Evolutionary conservation across 2,888 invertebrate species (phyloP), one percentile per base, ranked within the genome.

Genomic region (Stenodema calcarata): DNA sequence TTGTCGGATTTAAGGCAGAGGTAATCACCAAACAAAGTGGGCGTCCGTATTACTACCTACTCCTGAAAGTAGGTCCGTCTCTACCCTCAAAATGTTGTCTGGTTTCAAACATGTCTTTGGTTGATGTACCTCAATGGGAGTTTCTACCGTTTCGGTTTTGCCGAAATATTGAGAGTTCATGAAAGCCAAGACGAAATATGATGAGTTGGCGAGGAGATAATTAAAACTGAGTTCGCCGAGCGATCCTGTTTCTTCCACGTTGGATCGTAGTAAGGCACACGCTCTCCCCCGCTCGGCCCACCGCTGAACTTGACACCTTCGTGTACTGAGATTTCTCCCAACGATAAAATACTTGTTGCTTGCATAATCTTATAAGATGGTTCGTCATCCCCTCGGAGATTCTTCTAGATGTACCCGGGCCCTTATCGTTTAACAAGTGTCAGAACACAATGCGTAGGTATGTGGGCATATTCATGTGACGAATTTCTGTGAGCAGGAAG

Each of bases 401-500:
- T 16, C 73, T 73, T 35, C 73, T 35, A 73, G 62, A 73, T 18
- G 18, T 16, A 16, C 27, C 35, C 11, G 27, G 62, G 27, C 23
- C 41, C 73, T 35, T 73, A 73, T 73, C 73, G 70, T 73, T 54
- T 73, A 35, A 73, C 30, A 35, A 73, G 73, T 62, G 62, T 62
- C 62, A 62, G 62, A 62, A 62, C 62, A 62, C 62, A 62, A 62
- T 62, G 62, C 62, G 62, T 62, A 62, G 62, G 62, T 62, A 62
- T 62, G 62, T 62, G 62, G 62, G 62, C 62, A 62, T 23, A 62
- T 62, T 62, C 62, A 23, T 35, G 47, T 12, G 47, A 47, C 4
- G 14, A 35, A 35, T 35, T 35, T n/a, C n/a, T n/a, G n/a, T 35
- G 35, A 35, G 35, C 35, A 7, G 35, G 35, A 35, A 4, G 7